Conservation (phyloP, 2,888 invertebrate genomes). For the Rhorus exstirpatorius region DNA sequence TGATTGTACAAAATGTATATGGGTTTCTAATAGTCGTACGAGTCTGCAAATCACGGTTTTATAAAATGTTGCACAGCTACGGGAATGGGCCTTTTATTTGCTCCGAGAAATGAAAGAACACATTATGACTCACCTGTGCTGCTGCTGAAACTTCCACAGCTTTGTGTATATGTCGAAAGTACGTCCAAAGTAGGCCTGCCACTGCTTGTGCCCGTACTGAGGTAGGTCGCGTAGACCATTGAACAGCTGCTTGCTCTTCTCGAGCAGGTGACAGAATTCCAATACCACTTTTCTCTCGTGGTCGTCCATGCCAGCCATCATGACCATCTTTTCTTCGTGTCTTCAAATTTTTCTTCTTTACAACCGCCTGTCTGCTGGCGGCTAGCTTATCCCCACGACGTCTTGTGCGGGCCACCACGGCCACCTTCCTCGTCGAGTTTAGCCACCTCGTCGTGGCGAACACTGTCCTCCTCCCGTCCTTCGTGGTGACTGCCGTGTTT, state of each 20-base stretch:
- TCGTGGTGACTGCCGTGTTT: conserved; percentile 79
- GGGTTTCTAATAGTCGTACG: conserved; percentile 10
- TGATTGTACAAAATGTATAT: conserved; percentile 17
- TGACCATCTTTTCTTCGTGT: conserved; percentile 88
- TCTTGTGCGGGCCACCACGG: conserved; percentile 58
- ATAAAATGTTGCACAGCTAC: background rate
- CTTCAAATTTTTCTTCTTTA: conserved; percentile 63
- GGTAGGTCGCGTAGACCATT: conserved; percentile 98
- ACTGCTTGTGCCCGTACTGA: conserved; percentile 98
- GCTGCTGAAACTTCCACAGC: conserved; percentile 99
- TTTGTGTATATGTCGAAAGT: conserved; percentile 99
- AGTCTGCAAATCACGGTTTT: background rate
- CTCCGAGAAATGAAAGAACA: background rate
- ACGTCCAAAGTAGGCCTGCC: conserved; percentile 98
- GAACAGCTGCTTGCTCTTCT: conserved; percentile 98
- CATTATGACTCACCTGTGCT: conserved; percentile 91
- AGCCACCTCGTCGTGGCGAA: conserved; percentile 77
- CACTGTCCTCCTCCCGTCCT: conserved; percentile 74
- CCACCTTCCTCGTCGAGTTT: conserved; percentile 75
- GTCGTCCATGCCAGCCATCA: conserved; percentile 93
- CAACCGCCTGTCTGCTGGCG: conserved; percentile 68
- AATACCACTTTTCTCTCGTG: conserved; percentile 96
- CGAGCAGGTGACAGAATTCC: conserved; percentile 98
- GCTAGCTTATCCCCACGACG: conserved; percentile 68
- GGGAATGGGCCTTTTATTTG: background rate